Evolutionary conservation across 2,113 vertebrate species (phyloP), one percentile per base, ranked within the genome.

Genomic region (Labeo catla): DNA sequence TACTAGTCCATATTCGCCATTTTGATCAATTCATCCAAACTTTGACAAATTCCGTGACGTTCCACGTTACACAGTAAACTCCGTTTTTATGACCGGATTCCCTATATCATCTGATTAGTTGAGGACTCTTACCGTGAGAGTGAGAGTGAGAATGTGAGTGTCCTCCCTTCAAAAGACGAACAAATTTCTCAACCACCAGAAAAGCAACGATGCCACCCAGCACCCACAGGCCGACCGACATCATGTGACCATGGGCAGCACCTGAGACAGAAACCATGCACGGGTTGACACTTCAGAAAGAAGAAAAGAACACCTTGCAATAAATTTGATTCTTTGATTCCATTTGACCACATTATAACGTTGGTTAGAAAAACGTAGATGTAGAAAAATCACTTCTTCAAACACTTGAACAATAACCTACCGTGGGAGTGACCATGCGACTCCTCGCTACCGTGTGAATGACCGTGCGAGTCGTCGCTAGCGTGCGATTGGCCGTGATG

Each of bases 211-310:
- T 97, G 47, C 97, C 97, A 2, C 93, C 95, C 13, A 98, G 95
- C 19, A 97, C 97, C 97, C 97, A 98, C 65, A 97, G 88, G 6
- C 97, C 97, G 87, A 98, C 97, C 0, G 95, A 96, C 93, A 97
- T 95, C 94, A 96, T 95, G 90, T 97, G 96, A 78, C 87, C 91
- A 19, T 97, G 97, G 39, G 94, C 95, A 0, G 89, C 93, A 72
- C 94, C 96, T 94, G 90, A 50, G 87, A 52, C 47, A 70, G 54
- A 63, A 52, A 50, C 2, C 6, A 23, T 28, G 73, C 47, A 50
- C 45, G 11, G 2, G 5, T 19, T 43, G 68, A 43, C 68, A 39
- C 7, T 45, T 9, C 57, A 59, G 6, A 43, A 34, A 15, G 0
- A 1, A 34, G 8, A 39, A 34, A 47, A 52, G 2, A 47, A 2